Evolutionary conservation across 2,797 vertebrate genomes (phyloP).

Genomic region (Microctenopoma lineatum): DNA sequence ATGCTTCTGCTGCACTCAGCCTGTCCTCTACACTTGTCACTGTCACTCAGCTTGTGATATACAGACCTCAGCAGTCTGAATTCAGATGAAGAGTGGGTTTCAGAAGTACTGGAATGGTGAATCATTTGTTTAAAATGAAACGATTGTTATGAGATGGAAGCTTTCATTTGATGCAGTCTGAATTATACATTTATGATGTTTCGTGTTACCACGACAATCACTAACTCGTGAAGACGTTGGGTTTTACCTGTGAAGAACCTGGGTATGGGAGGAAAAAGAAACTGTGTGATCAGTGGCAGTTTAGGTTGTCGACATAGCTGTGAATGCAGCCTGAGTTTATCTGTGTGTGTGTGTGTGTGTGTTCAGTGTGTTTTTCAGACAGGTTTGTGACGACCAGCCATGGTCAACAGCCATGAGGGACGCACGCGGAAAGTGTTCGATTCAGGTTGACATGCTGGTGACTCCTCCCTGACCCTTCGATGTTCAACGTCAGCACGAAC

Average conservation of each 20-base stretch:
- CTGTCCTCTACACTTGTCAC: neutral
- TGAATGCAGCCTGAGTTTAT: neutral
- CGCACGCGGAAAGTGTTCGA: constrained; percentile 36
- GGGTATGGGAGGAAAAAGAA: too few relatives aligned
- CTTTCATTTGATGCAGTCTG: too few relatives aligned
- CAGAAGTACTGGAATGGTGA: too few relatives aligned
- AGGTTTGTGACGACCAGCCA: constrained; percentile 74
- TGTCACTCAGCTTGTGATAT: constrained; percentile 11
- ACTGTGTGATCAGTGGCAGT: neutral
- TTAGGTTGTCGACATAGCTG: too few relatives aligned
- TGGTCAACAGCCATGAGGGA: constrained; percentile 58
- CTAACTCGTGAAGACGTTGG: too few relatives aligned
- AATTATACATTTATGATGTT: too few relatives aligned
- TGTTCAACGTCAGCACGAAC: constrained; percentile 54
- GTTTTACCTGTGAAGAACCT: too few relatives aligned
- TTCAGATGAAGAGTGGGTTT: neutral
- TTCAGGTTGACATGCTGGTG: constrained; percentile 66
- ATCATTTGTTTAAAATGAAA: too few relatives aligned
- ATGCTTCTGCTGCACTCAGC: neutral
- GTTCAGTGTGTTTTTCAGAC: constrained; percentile 42
- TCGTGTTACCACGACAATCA: too few relatives aligned
- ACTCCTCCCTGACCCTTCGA: constrained; percentile 72
- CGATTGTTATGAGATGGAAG: too few relatives aligned
- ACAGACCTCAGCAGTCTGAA: constrained; percentile 1
- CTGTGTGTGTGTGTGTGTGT: neutral